phyloP scores from a whole-genome alignment of 1,140 invertebrate species.

The Octopus bimaculoides region DNA sequence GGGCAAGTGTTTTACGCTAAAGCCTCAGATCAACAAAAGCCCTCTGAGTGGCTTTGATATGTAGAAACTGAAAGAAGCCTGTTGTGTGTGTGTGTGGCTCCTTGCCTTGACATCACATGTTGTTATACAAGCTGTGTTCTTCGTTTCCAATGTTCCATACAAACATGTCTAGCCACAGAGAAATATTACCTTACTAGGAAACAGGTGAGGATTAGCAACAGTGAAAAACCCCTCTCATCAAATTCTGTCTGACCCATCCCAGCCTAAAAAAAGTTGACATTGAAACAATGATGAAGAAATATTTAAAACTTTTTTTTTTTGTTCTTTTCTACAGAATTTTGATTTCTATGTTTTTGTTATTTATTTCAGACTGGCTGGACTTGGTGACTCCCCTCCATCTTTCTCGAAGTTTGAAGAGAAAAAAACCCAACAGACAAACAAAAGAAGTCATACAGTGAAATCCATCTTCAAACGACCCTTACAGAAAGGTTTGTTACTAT shows the following conservation, averaged over 20 bases:
- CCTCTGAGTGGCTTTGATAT: too few relatives aligned
- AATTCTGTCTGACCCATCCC: background rate
- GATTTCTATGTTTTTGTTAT: background rate
- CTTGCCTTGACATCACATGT: too few relatives aligned
- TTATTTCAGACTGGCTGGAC: constrained; percentile 11
- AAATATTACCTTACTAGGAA: background rate
- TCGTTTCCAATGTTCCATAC: too few relatives aligned
- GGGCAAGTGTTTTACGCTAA: too few relatives aligned
- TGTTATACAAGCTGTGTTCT: too few relatives aligned
- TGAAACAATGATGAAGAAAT: background rate
- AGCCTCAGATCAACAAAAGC: too few relatives aligned
- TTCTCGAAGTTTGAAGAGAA: constrained; percentile 87
- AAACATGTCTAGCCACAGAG: background rate
- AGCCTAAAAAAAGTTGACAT: background rate
- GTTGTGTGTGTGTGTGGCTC: too few relatives aligned
- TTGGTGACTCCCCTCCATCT: constrained; percentile 44
- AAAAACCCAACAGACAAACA: constrained; percentile 77
- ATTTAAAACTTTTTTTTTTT: background rate
- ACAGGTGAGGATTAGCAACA: background rate
- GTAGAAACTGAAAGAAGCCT: too few relatives aligned
- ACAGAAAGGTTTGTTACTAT: constrained; percentile 38
- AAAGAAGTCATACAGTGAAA: constrained; percentile 76
- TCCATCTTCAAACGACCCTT: constrained; percentile 73
- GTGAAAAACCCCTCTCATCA: background rate
- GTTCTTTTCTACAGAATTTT: background rate